Conservation (phyloP, 1,140 invertebrate species). For the Drosophila seguyi region DNA sequence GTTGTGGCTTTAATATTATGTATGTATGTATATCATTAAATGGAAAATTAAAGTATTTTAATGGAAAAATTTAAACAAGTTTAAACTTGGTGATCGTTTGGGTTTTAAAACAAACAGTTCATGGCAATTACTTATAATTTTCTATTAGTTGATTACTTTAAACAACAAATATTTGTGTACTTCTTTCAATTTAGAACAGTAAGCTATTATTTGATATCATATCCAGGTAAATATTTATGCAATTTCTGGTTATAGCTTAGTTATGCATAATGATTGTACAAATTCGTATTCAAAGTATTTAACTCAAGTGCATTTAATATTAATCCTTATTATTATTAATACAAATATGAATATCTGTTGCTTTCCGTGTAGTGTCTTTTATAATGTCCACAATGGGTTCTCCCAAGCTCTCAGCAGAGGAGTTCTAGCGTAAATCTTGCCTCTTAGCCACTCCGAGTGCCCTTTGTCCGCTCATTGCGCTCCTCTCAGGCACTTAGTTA, state of each 20-base stretch:
- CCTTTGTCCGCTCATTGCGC: conserved; percentile 20
- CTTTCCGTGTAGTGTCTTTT: not conserved
- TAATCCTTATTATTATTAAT: not conserved
- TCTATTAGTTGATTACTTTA: too few species aligned
- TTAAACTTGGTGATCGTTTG: too few species aligned
- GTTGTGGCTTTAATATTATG: not conserved
- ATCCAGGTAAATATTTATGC: not conserved
- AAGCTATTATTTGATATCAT: not conserved
- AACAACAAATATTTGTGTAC: too few species aligned
- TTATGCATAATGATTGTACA: too few species aligned
- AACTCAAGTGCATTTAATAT: too few species aligned
- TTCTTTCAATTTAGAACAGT: not conserved
- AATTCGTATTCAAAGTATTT: too few species aligned
- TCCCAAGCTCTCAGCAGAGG: not conserved
- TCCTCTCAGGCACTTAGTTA: conserved; percentile 16
- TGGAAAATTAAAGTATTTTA: not conserved
- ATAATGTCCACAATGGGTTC: not conserved
- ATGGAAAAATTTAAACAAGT: not conserved
- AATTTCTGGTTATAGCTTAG: not conserved
- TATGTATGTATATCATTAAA: not conserved
- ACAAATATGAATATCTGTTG: not conserved
- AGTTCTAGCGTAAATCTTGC: conserved; percentile 3
- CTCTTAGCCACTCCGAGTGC: not conserved
- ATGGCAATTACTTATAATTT: not conserved
- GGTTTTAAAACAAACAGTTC: not conserved